Evolutionary conservation across 2,113 vertebrate genomes (phyloP).

Genomic region (Limnothrissa miodon): DNA sequence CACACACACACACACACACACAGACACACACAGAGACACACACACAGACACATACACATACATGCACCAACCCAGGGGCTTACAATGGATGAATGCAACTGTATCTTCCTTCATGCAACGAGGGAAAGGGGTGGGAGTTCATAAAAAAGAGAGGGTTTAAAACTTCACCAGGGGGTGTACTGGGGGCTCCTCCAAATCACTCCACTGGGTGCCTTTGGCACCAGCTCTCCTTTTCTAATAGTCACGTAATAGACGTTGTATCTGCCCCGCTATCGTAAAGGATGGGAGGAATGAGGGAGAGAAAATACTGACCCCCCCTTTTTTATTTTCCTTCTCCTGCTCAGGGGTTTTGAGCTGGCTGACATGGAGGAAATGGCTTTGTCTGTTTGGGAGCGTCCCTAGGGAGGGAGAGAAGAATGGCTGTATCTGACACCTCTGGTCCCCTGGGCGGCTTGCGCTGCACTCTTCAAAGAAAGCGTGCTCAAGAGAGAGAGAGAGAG

Average conservation of each 20-base stretch:
- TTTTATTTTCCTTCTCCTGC: no score
- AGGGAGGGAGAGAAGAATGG: neutral
- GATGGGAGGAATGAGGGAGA: neutral
- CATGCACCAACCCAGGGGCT: constrained; percentile 35
- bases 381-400: constrained; percentile 28
- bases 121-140: neutral
- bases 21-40: neutral
- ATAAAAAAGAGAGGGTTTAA: constrained; percentile 49
- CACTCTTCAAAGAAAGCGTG: neutral
- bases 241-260: neutral
- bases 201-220: constrained; percentile 49
- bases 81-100: constrained; percentile 57
- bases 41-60: neutral
- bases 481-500: no score
- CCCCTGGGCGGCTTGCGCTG: neutral
- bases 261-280: neutral
- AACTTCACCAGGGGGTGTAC: constrained; percentile 39
- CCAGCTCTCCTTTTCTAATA: constrained; percentile 32
- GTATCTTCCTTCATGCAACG: constrained; percentile 48
- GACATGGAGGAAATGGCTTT: constrained; percentile 43
- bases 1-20: neutral
- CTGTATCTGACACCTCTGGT: constrained; percentile 9
- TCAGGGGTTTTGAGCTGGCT: neutral
- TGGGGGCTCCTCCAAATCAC: constrained; percentile 36
- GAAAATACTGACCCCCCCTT: neutral